Percentiles rank a stretch among this genome's conserved stretches.
phyloP scores from a whole-genome alignment of 2,888 invertebrate genomes.

The Eristalis pertinax region DNA sequence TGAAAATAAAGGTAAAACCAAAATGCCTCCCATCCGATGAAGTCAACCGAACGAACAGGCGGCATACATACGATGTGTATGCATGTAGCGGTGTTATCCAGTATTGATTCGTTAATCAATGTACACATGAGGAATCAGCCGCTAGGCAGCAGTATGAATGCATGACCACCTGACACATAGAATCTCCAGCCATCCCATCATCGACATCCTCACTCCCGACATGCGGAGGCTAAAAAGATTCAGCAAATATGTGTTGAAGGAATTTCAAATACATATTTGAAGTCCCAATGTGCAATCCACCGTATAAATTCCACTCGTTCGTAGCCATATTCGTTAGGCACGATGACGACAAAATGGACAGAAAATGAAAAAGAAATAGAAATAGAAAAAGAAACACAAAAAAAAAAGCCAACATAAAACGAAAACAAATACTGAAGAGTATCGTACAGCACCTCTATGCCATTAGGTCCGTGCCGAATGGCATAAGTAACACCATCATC shows the following conservation, averaged over 20 bases:
- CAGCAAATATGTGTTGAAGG: constrained; percentile 68
- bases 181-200: constrained; percentile 27
- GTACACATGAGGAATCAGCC: constrained; percentile 48
- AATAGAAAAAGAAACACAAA: neutral
- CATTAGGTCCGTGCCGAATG: constrained; percentile 64
- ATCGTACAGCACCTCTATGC: constrained; percentile 46
- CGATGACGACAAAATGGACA: constrained; percentile 47
- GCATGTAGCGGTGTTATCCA: neutral
- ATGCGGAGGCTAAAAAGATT: constrained; percentile 47
- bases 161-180: constrained; percentile 68
- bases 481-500: constrained; percentile 71
- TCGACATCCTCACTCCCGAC: constrained; percentile 7
- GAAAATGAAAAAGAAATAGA: neutral
- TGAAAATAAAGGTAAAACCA: constrained; percentile 48
- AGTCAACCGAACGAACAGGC: constrained; percentile 21
- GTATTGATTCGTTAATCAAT: constrained; percentile 70
- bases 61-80: neutral
- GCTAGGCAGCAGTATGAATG: constrained; percentile 43
- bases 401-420: constrained; percentile 27
- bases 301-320: constrained; percentile 66
- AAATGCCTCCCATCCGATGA: constrained; percentile 13
- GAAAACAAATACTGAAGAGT: constrained; percentile 56
- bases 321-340: constrained; percentile 66
- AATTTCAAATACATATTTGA: constrained; percentile 69
- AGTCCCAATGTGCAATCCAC: constrained; percentile 62